Base-by-base conservation (phyloP, 2,797 vertebrate species). In the Peromyscus melanophrys region DNA sequence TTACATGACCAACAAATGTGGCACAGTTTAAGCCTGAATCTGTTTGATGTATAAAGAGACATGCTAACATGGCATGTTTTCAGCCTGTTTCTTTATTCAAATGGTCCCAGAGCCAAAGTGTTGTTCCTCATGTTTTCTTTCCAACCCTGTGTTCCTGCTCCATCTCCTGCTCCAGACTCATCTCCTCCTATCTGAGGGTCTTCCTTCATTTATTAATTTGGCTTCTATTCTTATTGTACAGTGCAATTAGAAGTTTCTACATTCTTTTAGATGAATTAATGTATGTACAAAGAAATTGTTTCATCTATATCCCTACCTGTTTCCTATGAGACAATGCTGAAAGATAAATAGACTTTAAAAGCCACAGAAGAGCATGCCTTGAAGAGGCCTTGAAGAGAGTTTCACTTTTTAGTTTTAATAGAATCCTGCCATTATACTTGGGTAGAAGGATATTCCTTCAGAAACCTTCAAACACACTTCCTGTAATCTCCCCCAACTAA, bases 391-490 rank as follows among this genome's bases (percentile, higher is more conserved):
- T 55, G 16, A 84, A 65, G 9, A 90, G 63, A 16, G 40, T 16
- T 82, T 93, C 80, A 14, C 43, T 69, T 90, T 83, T 61, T 73
- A 52, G 34, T 65, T 61, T 88, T 55, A 92, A 29, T 94, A 86
- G n/a, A 73, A 61, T 40, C 14, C 43, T 25, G 34, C 5, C 25
- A 52, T 40, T 57, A 14, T 8, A n/a, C 10, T 55, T 25, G 59
- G 23, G 17, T 17, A 1, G 29, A 12, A 31, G 55, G 9, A 75
- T 55, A 89, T 89, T 46, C 19, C 29, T 69, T 49, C 19, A 82
- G 49, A 63, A 89, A 67, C 16, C 1, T 92, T 52, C 89, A 71
- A 7, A 57, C 21, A 14, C 29, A n/a, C 63, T 82, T n/a, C 9
- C 13, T 65, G 23, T 78, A 61, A 57, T 8, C 10, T 65, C 34